Evolutionary conservation across 2,113 vertebrate species (phyloP), one percentile per base, ranked within the genome.

Genomic region (Neogobius melanostomus): DNA sequence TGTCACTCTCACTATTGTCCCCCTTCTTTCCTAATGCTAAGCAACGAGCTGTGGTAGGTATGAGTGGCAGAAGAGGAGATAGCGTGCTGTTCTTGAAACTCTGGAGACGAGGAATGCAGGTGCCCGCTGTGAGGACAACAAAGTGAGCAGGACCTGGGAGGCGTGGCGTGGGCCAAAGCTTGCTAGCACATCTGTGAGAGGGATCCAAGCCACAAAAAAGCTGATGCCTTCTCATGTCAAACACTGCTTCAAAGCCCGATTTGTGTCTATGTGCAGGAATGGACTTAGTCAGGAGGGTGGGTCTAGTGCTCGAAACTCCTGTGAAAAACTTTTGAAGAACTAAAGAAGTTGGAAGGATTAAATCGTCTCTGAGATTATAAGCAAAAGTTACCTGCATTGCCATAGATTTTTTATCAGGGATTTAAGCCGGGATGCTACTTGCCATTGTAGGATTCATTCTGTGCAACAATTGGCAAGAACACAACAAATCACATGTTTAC

Each of bases 21-120:
- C 80, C 43, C 10, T 71, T 82, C 28, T 74, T 77, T 83, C 85
- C 77, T 68, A 87, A 91, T 84, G 89, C 90, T 62, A 85, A 84
- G 91, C 87, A 92, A 90, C 88, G 75, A 80, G 79, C 80, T 82
- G 85, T 66, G 49, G 64, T 72, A 82, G 72, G 77, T 85, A 73
- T 82, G 59, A 61, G 61, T 9, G 69, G 71, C 67, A 76, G 77
- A 74, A 62, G 53, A 76, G 75, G 80, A 84, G 84, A 86, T 80
- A 79, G 82, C 15, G 67, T 72, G 79, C 81, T 60, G 72, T 80
- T 83, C 78, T 79, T 80, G 75, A 77, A 84, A 88, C 83, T 82
- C 88, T 69, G 82, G 82, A 90, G 82, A 78, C 79, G 65, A 85
- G 88, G 91, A 91, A 92, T 91, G 88, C 88, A 90, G 87, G 88